A percentile compares a stretch with the other conserved stretches of the same genome.
phyloP scores from a whole-genome alignment of 2,888 invertebrate species.

The Trilocha varians region DNA sequence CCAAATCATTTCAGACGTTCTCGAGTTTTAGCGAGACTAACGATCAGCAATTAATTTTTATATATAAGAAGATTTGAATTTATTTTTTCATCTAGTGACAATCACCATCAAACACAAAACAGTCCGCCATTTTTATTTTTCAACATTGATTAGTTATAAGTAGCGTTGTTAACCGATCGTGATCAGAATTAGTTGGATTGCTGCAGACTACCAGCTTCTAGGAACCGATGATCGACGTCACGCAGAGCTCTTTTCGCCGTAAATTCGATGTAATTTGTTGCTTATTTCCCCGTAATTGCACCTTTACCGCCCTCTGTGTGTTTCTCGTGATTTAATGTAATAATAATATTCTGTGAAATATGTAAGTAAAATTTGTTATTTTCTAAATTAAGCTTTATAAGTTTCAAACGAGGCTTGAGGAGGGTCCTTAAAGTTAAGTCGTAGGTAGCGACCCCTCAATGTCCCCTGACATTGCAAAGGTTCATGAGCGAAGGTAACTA shows the following conservation, averaged over 20 bases:
- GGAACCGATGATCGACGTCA: conserved; percentile 53
- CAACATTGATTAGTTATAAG: not conserved
- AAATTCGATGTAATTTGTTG: conserved; percentile 35
- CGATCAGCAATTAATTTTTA: too few relatives aligned
- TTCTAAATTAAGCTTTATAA: not conserved
- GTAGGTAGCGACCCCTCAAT: too few relatives aligned
- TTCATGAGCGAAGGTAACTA: too few relatives aligned
- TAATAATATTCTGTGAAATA: not conserved
- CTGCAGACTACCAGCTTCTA: conserved; percentile 50
- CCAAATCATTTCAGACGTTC: too few relatives aligned
- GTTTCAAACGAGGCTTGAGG: too few relatives aligned
- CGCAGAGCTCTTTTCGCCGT: conserved; percentile 44
- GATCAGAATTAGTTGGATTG: conserved; percentile 48
- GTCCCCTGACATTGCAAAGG: too few relatives aligned
- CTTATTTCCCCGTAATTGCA: conserved; percentile 59
- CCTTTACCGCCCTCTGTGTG: conserved; percentile 37
- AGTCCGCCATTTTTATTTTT: too few relatives aligned
- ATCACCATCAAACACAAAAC: too few relatives aligned
- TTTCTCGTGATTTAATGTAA: not conserved
- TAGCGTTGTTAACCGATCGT: conserved; percentile 31
- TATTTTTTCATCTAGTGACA: too few relatives aligned
- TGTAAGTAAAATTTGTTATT: not conserved
- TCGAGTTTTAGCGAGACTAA: too few relatives aligned
- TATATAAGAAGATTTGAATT: too few relatives aligned
- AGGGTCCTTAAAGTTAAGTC: too few relatives aligned